Base-by-base conservation (phyloP, 2,113 vertebrate species). In the Tetraodon nigroviridis region DNA sequence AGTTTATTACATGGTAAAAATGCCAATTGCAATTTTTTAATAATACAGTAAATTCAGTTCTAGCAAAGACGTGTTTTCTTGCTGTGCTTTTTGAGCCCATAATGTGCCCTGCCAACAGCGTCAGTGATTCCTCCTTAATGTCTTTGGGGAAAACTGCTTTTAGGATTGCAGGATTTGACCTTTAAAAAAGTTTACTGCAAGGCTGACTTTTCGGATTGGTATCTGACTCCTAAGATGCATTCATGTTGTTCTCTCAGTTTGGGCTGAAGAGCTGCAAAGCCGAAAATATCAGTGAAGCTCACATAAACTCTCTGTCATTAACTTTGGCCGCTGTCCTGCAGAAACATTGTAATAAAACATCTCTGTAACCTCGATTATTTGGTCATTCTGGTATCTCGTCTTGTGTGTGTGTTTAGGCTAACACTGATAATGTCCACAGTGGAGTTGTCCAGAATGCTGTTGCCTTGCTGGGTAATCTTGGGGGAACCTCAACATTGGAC, bases 391-490 rank as follows among this genome's bases (percentile, higher is more conserved):
- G 20, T 70, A 15, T 61, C 18, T 65, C n/a, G n/a, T n/a, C n/a
- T n/a, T n/a, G n/a, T n/a, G n/a, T 3, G 8, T 59, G 29, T 73
- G 16, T 8, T 19, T 37, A 84, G 85, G 63, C 64, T 7, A 70
- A 71, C 64, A 64, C 58, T 3, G 22, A 46, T 44, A 51, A 61
- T 32, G 64, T 74, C 19, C 64, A 37, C 61, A 73, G 66, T 49
- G 72, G 74, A 45, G 32, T 77, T 12, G 46, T 83, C 51, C 83
- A 86, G 64, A 83, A 75, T 19, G 80, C 80, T n/a, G 56, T 87
- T 1, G 76, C 74, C 44, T 65, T 87, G 64, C 55, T 87, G 51
- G 81, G 80, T 49, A 81, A 81, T 67, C 76, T 87, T 1, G 78
- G 58, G 45, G 80, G 64, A 61, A 63, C 67, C 48, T 48, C 71